These are phyloP conservation scores for Adelosebastes latens DNA, from an alignment of 2,797 vertebrate genomes.

Conservation along the genomic window DNA sequence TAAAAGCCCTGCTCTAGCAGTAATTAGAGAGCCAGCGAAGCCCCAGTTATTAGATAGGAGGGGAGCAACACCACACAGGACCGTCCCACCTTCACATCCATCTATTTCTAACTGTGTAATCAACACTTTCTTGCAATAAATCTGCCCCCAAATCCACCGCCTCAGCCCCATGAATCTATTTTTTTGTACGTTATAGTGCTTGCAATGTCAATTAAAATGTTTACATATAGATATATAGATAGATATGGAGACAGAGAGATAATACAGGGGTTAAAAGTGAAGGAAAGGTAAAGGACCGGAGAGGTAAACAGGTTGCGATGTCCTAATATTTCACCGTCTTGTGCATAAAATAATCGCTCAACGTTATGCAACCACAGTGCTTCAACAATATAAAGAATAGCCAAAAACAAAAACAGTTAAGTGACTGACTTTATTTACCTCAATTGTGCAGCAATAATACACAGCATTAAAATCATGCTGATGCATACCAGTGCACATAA, in stretches of 20 bases:
- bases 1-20: constrained; percentile 65
- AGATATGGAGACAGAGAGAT: background rate
- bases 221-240: background rate
- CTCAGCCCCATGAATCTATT: background rate
- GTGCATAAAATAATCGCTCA: background rate
- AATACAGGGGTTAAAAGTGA: no score
- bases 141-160: background rate
- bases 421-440: constrained; percentile 10
- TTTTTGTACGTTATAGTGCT: background rate
- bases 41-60: constrained; percentile 64
- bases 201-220: constrained; percentile 2
- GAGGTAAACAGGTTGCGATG: background rate
- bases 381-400: background rate
- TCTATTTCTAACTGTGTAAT: constrained; percentile 43
- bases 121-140: constrained; percentile 43
- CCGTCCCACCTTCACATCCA: constrained; percentile 31
- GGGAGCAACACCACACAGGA: constrained; percentile 48
- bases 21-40: constrained; percentile 74
- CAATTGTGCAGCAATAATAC: background rate
- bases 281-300: background rate
- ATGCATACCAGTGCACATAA: no score
- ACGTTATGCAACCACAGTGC: background rate
- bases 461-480: background rate
- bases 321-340: no score
- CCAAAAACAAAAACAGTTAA: constrained; percentile 10